Base-by-base conservation (phyloP, 2,888 invertebrate species). In the Baccha elongata region DNA sequence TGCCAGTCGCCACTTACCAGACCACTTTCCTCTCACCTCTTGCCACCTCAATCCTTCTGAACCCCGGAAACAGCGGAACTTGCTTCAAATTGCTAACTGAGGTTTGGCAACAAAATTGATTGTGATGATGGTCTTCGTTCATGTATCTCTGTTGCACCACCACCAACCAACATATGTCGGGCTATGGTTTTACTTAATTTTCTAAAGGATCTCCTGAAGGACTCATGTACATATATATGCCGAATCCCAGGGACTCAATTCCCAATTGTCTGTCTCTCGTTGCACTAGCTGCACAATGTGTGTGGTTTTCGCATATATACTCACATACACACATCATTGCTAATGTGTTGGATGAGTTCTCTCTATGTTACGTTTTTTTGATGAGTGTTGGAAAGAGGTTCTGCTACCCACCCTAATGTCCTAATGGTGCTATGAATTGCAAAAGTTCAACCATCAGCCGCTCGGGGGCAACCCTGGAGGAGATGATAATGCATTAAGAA, bases 101-200 rank as follows among this genome's bases (percentile, higher is more conserved):
- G 83, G 83, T 83, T 83, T 78, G 71, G 83, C 83, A 72, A 62
- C 76, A 62, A 78, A 83, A 78, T 76, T 83, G 83, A 83, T 76
- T 83, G 83, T 78, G 83, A 83, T 83, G 83, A 72, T 83, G 76
- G 71, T 62, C 50, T 64, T 44, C 69, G 15, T 17, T 55, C 50
- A 26, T 62, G 29, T 53, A 32, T 11, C 13, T 19, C 19, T 21
- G 11, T 29, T n/a, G 13, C 13, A 29, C 42, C 26, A 58, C 8
- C 13, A 48, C 52, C 68, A 32, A 55, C 37, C 69, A 26, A 58
- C 72, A 52, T 73, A 50, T 71, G 81, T 68, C 17, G 72, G 55
- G 78, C 32, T 68, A 58, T 73, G 83, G 72, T 68, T 83, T 83
- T 83, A 72, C 62, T 83, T 78, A 78, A 83, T 76, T 81, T 81